phyloP scores from a whole-genome alignment of 2,113 vertebrate genomes.

The Cottus gobio region DNA sequence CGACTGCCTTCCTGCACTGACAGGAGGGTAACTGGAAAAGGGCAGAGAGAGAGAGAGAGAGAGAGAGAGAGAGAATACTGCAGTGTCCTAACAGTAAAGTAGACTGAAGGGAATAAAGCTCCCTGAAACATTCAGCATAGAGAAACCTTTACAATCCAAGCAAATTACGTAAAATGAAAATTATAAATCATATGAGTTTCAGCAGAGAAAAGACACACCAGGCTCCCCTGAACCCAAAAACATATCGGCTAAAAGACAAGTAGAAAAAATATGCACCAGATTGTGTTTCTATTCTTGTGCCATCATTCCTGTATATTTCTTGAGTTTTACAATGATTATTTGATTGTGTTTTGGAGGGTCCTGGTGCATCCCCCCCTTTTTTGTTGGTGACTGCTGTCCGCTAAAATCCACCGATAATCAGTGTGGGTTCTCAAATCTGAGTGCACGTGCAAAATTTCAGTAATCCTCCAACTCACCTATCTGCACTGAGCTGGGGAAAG shows the following conservation, averaged over 20 bases:
- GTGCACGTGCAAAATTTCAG: conserved; percentile 61
- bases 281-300: conserved; percentile 22
- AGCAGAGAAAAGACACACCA: neutral
- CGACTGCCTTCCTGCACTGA: conserved; percentile 54
- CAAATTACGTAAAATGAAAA: conserved; percentile 35
- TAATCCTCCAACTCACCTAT: conserved; percentile 91
- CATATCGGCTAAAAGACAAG: conserved; percentile 2
- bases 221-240: neutral
- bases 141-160: conserved; percentile 58
- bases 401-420: conserved; percentile 30
- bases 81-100: conserved; percentile 80
- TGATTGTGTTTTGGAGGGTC: conserved; percentile 18
- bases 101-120: conserved; percentile 70
- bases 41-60: conserved; percentile 33
- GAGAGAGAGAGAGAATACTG: conserved; percentile 74
- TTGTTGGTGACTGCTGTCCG: conserved; percentile 12
- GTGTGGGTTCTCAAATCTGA: conserved; percentile 38
- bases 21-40: conserved; percentile 53
- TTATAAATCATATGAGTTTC: conserved; percentile 20
- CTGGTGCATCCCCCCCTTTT: neutral
- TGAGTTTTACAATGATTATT: neutral
- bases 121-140: conserved; percentile 70
- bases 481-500: conserved; percentile 99
- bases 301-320: neutral
- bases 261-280: neutral